A percentile compares a stretch with the other conserved stretches of the same genome.
Evolutionary conservation across 2,888 invertebrate species (phyloP).

Genomic region (Megastigmus dorsalis): DNA sequence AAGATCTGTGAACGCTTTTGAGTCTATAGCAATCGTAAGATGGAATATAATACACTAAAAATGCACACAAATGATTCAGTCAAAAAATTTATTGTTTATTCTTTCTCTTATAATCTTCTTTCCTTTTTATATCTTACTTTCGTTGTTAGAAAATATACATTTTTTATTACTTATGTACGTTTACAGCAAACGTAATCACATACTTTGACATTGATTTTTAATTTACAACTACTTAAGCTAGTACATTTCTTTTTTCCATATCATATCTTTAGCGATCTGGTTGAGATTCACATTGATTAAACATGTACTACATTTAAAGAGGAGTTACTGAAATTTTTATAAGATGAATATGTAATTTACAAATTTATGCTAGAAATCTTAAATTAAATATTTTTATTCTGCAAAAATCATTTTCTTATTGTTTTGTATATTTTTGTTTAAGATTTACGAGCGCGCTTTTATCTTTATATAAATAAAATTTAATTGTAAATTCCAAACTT

Average conservation of each 20-base stretch:
- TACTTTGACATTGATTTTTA: slow-evolving; percentile 10
- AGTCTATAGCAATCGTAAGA: slow-evolving; percentile 61
- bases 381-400: too few relatives aligned
- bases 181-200: slow-evolving; percentile 32
- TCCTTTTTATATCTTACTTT: not conserved
- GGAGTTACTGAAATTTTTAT: not conserved
- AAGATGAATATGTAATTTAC: too few relatives aligned
- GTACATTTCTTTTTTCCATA: not conserved
- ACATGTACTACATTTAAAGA: slow-evolving; percentile 1
- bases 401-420: too few relatives aligned
- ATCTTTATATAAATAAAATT: too few relatives aligned
- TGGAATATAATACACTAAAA: slow-evolving; percentile 58
- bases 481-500: too few relatives aligned
- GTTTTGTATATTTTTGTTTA: too few relatives aligned
- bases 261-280: not conserved
- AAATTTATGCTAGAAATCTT: too few relatives aligned
- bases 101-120: not conserved
- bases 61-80: slow-evolving; percentile 58
- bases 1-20: slow-evolving; percentile 62
- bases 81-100: slow-evolving; percentile 60
- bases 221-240: not conserved
- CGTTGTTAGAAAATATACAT: slow-evolving; percentile 62
- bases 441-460: too few relatives aligned
- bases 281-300: not conserved
- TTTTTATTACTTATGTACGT: slow-evolving; percentile 36